These are phyloP conservation scores for Cygnus olor DNA, from an alignment of 2,797 vertebrate species.

Conservation along the genomic window DNA sequence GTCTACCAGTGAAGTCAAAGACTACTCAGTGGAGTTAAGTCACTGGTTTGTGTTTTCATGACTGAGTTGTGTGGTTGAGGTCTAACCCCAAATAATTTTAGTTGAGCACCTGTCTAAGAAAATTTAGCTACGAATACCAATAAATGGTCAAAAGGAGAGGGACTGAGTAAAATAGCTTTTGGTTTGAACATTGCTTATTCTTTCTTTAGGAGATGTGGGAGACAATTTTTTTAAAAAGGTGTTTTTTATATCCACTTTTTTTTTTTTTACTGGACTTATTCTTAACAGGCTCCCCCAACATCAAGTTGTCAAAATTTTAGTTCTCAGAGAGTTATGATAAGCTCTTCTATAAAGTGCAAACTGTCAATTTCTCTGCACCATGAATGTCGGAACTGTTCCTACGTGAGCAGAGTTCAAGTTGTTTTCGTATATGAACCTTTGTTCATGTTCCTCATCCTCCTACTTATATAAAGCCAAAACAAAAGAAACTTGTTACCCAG, in stretches of 20 bases:
- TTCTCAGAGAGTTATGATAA: neutral
- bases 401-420: neutral
- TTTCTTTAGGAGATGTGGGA: neutral
- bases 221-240: neutral
- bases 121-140: neutral
- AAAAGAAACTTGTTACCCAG: conserved; percentile 18
- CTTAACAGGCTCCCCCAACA: neutral
- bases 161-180: neutral
- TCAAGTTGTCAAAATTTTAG: neutral
- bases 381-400: neutral
- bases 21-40: neutral
- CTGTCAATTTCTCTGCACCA: neutral
- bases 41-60: neutral
- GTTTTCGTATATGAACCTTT: neutral
- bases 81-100: neutral
- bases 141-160: conserved; percentile 38
- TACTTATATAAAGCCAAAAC: conserved; percentile 40
- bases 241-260: neutral
- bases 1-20: neutral
- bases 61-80: neutral
- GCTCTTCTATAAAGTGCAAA: neutral
- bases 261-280: neutral
- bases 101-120: neutral
- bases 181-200: conserved; percentile 33
- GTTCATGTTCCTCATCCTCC: conserved; percentile 46